Percentiles rank a stretch among this genome's conserved stretches.
Conservation (phyloP, 2,888 invertebrate genomes). For the Dolichopus griseipennis region DNA sequence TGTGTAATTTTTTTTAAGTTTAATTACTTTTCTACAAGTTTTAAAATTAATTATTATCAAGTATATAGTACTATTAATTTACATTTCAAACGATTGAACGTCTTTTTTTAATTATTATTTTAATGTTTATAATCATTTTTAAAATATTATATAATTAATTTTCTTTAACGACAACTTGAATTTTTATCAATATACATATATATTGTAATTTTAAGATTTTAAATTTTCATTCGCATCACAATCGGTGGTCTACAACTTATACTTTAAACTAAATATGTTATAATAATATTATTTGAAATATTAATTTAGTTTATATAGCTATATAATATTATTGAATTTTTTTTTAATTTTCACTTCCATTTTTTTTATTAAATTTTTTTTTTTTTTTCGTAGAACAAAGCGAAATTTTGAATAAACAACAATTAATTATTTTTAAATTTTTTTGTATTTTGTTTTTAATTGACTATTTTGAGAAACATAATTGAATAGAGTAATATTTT, state of each 20-base stretch:
- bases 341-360: not conserved
- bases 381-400: not conserved
- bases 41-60: not conserved
- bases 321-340: not conserved
- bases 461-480: not conserved
- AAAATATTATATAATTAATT: not conserved
- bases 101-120: not conserved
- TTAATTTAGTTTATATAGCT: not conserved
- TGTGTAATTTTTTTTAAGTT: not conserved
- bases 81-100: not conserved
- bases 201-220: not conserved
- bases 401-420: not conserved
- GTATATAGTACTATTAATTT: not conserved
- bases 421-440: not conserved
- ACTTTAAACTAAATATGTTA: not conserved
- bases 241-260: constrained; percentile 5
- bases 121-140: not conserved
- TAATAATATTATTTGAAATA: not conserved
- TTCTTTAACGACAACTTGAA: not conserved
- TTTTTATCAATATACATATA: not conserved
- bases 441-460: not conserved
- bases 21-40: not conserved
- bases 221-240: constrained; percentile 2
- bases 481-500: too few relatives aligned
- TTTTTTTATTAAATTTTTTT: not conserved